Evolutionary conservation across 2,888 invertebrate species (phyloP).

Genomic region (Spicauda simplicius): DNA sequence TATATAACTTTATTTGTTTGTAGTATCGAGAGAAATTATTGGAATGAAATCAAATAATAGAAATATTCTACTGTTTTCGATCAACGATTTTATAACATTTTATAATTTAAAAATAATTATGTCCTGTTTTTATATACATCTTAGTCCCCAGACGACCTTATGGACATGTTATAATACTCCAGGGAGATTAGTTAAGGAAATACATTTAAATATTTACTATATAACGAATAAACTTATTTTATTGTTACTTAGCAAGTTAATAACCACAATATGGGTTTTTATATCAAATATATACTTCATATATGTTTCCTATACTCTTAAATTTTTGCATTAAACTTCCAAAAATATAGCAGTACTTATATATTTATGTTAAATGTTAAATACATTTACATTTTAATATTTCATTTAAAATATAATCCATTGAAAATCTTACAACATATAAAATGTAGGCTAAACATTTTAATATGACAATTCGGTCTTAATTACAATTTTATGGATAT

Average conservation of each 20-base stretch:
- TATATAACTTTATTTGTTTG: no score
- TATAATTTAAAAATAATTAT: no score
- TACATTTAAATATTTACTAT: background rate
- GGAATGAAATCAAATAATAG: background rate
- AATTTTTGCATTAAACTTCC: constrained; percentile 2
- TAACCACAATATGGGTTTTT: constrained; percentile 21
- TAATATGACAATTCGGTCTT: background rate
- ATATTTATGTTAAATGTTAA: background rate
- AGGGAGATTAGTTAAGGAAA: background rate
- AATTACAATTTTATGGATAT: background rate
- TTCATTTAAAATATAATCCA: background rate
- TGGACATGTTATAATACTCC: background rate
- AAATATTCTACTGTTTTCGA: background rate
- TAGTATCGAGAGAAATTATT: background rate
- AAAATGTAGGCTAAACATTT: background rate
- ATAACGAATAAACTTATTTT: background rate
- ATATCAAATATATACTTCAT: background rate
- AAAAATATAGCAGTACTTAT: background rate
- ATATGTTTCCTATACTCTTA: background rate
- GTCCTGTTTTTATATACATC: background rate
- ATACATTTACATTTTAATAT: background rate
- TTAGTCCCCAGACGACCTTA: no score
- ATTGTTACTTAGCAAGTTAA: background rate
- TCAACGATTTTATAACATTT: background rate
- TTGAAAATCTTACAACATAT: background rate